Conservation (phyloP, 2,797 vertebrate species). For the Pangasius krempfi region DNA sequence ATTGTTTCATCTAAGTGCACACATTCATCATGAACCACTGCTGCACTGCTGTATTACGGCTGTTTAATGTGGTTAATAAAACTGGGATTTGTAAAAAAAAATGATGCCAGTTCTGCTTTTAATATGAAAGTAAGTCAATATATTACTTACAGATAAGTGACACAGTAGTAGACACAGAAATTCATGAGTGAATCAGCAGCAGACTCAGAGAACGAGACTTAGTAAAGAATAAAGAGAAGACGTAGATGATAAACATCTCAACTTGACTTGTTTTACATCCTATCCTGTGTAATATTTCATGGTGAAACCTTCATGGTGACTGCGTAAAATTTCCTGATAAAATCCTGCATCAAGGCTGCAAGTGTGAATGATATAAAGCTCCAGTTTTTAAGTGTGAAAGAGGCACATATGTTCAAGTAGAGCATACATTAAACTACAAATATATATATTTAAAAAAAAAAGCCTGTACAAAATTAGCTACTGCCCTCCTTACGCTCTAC, state of each 20-base stretch:
- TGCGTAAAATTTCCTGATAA: neutral
- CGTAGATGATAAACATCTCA: neutral
- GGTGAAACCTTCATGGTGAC: no score
- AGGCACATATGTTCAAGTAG: neutral
- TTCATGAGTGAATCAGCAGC: neutral
- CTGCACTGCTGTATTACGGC: neutral
- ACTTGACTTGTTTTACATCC: neutral
- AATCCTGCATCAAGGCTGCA: neutral
- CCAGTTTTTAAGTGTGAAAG: neutral
- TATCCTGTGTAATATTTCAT: neutral
- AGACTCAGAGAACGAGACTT: neutral
- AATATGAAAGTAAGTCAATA: neutral
- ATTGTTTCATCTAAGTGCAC: neutral
- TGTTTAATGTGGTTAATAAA: neutral
- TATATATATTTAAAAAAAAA: neutral
- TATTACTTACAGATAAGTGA: neutral
- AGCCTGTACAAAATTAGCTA: neutral
- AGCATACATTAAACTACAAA: neutral
- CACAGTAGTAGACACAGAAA: neutral
- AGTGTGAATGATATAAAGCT: neutral
- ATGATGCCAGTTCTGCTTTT: neutral
- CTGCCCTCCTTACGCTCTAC: neutral
- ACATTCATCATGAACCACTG: neutral
- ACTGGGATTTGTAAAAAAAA: neutral
- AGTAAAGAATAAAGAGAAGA: neutral